phyloP scores from a whole-genome alignment of 1,140 invertebrate genomes.

The Himalopsyche phryganea region DNA sequence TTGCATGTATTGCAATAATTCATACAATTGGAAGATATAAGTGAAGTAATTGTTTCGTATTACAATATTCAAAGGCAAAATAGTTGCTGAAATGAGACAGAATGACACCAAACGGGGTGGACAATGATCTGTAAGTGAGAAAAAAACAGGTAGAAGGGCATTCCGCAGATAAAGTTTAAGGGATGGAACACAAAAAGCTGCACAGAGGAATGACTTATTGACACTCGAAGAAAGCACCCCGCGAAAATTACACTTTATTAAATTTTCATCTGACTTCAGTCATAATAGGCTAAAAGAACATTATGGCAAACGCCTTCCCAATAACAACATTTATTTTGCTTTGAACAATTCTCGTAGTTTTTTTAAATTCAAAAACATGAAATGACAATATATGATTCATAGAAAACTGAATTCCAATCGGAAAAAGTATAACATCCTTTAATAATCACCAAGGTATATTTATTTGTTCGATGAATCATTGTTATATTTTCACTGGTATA shows the following conservation, averaged over 20 bases:
- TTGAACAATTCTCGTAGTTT: slow-evolving; percentile 27
- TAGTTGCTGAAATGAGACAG: slow-evolving; percentile 31
- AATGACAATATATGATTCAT: no score
- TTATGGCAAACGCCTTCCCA: neutral
- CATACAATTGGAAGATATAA: neutral
- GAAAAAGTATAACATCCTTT: no score
- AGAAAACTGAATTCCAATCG: no score
- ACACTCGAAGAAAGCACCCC: neutral
- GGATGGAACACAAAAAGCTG: no score
- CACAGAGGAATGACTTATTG: neutral
- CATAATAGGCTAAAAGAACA: no score
- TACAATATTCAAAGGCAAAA: slow-evolving; percentile 32
- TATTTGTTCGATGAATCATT: no score
- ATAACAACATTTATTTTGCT: slow-evolving; percentile 32
- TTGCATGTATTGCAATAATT: neutral
- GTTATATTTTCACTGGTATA: no score
- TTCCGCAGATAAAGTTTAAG: slow-evolving; percentile 17
- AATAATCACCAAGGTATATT: no score
- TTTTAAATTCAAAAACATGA: no score
- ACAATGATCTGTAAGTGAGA: slow-evolving; percentile 16
- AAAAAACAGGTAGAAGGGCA: slow-evolving; percentile 21
- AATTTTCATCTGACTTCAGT: no score
- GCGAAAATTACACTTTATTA: no score
- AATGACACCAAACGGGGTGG: slow-evolving; percentile 4
- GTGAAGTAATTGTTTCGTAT: slow-evolving; percentile 4